Base-by-base conservation (phyloP, 1,140 invertebrate species). In the Triops cancriformis region DNA sequence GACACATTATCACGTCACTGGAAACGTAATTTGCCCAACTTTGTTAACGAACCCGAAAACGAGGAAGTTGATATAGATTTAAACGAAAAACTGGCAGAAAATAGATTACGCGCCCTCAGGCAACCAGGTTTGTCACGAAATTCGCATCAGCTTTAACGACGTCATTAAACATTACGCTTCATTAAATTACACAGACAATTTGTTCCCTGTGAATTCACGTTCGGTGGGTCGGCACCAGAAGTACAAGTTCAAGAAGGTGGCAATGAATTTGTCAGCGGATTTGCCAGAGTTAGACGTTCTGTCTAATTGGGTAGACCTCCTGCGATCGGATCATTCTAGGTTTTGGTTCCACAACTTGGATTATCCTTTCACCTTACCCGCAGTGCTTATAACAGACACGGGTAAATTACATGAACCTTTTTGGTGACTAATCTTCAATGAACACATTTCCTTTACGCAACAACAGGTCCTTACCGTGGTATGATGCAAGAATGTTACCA, bases 401-500 rank as follows among this genome's bases (percentile, higher is more conserved):
- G 78, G 78, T 79, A 76, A 64, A 11, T 37, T 26, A 41, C 45
- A 11, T 5, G 0, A 64, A 3, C 14, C 14, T 64, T 64, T 3
- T 37, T 37, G 7, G 7, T 4, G 31, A 37, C 2, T 37, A 37
- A 37, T 7, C 31, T 37, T 37, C 31, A 37, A 37, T 37, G 2
- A 37, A 37, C 31, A 37, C n/a, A 37, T 37, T 37, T 37, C 31
- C 31, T 37, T 37, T 37, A n/a, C n/a, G n/a, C 31, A 37, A 4
- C 31, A 37, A 26, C 73, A 85, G 84, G 85, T 26, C 85, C 85
- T n/a, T 86, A 82, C 73, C 78, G 85, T 76, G 85, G 85, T 1
- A 78, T 81, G 45, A 85, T 85, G 84, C 81, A 81, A 73, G 74
- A 83, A 43, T 86, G 85, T 76, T 86, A 86, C 79, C 85, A 86